Evolutionary conservation across 35 echinoderm and acorn worm species (phyloP).

Genomic region (Ptychodera flava): DNA sequence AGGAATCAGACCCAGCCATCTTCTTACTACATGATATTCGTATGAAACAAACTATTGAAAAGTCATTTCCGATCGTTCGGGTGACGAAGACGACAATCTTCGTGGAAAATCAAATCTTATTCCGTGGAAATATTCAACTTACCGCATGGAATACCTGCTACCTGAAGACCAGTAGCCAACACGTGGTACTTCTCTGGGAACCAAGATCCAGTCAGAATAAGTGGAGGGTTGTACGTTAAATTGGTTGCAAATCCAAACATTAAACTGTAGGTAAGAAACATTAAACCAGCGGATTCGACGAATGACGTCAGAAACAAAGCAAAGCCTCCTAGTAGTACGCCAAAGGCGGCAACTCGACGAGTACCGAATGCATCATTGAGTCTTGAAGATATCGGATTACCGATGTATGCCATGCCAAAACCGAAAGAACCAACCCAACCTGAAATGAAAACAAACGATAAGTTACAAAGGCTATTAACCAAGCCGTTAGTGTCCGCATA

Average conservation of each 20-base stretch:
- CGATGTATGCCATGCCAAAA: conserved; percentile 89
- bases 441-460: conserved; percentile 19
- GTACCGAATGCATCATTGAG: conserved; percentile 71
- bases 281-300: conserved; percentile 58
- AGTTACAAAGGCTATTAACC: too few relatives aligned
- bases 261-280: conserved; percentile 84
- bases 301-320: conserved; percentile 72
- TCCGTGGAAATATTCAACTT: too few relatives aligned
- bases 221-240: conserved; percentile 81
- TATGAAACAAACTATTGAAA: too few relatives aligned
- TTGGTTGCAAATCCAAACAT: conserved; percentile 93
- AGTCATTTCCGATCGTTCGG: too few relatives aligned
- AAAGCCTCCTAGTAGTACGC: conserved; percentile 49
- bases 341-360: conserved; percentile 44
- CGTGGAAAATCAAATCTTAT: too few relatives aligned
- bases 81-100: too few relatives aligned
- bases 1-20: too few relatives aligned
- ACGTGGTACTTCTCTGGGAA: conserved; percentile 78
- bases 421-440: conserved; percentile 93
- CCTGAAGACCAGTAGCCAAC: conserved; percentile 60
- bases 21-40: too few relatives aligned
- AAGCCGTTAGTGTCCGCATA: too few relatives aligned
- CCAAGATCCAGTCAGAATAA: conserved; percentile 77
- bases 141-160: conserved; percentile 97
- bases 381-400: conserved; percentile 73